Conservation (phyloP, 2,888 invertebrate species). For the Loripinus fragilis region DNA sequence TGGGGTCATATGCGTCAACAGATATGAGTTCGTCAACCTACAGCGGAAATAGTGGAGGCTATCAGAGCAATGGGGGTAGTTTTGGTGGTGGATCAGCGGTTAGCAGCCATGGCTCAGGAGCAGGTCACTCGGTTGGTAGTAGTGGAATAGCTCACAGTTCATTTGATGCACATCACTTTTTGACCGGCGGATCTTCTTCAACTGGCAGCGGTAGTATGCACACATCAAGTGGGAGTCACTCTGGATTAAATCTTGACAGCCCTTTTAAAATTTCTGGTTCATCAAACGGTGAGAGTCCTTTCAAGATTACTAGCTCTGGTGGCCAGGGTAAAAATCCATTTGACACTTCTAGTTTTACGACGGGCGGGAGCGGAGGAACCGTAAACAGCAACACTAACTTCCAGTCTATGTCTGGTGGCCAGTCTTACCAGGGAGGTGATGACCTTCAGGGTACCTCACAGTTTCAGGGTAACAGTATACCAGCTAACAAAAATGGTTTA, state of each 20-base stretch:
- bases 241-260: background rate
- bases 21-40: conserved; percentile 33
- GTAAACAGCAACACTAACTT: background rate
- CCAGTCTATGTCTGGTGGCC: background rate
- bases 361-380: background rate
- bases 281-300: background rate
- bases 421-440: background rate
- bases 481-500: conserved; percentile 16
- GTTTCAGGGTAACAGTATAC: background rate
- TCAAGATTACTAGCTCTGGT: background rate
- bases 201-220: background rate
- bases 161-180: background rate
- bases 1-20: conserved; percentile 49
- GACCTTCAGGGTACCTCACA: background rate
- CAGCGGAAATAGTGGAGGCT: conserved; percentile 23
- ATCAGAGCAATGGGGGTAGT: background rate
- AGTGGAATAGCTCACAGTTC: background rate
- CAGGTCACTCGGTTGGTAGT: background rate
- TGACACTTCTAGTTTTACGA: background rate
- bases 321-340: background rate
- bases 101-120: no score
- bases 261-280: background rate
- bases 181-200: background rate
- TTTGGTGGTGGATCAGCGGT: background rate
- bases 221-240: background rate